phyloP scores from a whole-genome alignment of 2,113 vertebrate species.

The Platycercus adscitus region DNA sequence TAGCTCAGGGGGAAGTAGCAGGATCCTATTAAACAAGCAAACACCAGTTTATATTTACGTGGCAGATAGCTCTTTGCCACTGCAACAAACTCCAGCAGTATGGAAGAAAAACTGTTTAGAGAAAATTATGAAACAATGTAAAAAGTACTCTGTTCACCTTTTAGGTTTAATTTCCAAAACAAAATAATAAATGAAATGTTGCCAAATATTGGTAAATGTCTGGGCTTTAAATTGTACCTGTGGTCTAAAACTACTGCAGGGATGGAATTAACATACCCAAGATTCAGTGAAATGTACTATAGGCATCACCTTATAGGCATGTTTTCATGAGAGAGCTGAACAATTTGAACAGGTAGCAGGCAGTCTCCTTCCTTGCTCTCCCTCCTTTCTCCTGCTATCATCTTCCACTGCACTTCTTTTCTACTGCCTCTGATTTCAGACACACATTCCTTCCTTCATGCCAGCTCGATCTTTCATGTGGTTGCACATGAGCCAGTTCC shows the following conservation, averaged over 20 bases:
- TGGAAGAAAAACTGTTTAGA: neutral
- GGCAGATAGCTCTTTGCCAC: neutral
- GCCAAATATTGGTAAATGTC: neutral
- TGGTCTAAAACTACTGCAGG: neutral
- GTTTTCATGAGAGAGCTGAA: neutral
- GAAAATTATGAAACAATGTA: neutral
- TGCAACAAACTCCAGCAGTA: neutral
- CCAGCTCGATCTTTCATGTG: rapidly evolving
- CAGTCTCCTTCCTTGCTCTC: neutral
- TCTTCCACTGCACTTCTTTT: neutral
- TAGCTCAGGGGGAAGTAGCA: neutral
- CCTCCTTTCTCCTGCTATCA: neutral
- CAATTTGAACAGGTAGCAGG: neutral
- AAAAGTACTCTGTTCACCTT: neutral
- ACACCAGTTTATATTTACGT: neutral
- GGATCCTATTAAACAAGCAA: neutral
- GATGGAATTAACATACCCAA: neutral
- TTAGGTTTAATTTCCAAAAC: neutral
- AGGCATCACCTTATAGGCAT: neutral
- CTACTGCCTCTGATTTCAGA: neutral
- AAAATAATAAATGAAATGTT: neutral
- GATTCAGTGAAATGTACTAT: neutral
- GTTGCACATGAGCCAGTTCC: neutral
- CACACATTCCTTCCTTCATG: neutral
- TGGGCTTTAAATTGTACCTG: neutral